Evolutionary conservation across 53 echinoderm and acorn worm genomes (phyloP), one percentile per base, ranked within the genome.

Genomic region (Zoroaster sp.): DNA sequence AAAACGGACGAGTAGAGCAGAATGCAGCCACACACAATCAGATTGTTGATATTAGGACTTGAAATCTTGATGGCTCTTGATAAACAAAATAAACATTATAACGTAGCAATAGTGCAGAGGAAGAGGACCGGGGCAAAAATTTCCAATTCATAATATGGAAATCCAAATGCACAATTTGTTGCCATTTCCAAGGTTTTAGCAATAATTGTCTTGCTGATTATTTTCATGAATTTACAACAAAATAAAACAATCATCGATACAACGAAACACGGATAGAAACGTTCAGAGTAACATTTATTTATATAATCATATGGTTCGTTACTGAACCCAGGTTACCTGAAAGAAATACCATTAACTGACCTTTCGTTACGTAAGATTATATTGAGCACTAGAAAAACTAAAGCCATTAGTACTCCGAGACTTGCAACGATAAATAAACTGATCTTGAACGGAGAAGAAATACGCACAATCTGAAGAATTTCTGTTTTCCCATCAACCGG

Each of bases 41-140:
- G 89, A 40, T 76, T 89, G 40, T 89, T 92, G 46, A 92, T 83
- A 17, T 59, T 37, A 8, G 92, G 92, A 54, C 92, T 89, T 0
- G 92, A 92, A 42, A 92, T 92, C 72, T 92, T 92, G 71, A 92
- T 75, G 6, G 89, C 80, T 69, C 92, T 92, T n/a, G n/a, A n/a
- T n/a, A n/a, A n/a, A n/a, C n/a, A n/a, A n/a, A n/a, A n/a, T n/a
- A n/a, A n/a, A n/a, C n/a, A n/a, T n/a, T n/a, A n/a, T n/a, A n/a
- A n/a, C n/a, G n/a, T n/a, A n/a, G n/a, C n/a, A n/a, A n/a, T n/a
- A n/a, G n/a, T n/a, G n/a, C n/a, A n/a, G n/a, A n/a, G n/a, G n/a
- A n/a, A n/a, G n/a, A n/a, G n/a, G n/a, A n/a, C n/a, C n/a, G n/a
- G n/a, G n/a, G n/a, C n/a, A n/a, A n/a, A n/a, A n/a, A n/a, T n/a